phyloP scores from a whole-genome alignment of 2,888 invertebrate species.

The Cataglyphis altisquamis region DNA sequence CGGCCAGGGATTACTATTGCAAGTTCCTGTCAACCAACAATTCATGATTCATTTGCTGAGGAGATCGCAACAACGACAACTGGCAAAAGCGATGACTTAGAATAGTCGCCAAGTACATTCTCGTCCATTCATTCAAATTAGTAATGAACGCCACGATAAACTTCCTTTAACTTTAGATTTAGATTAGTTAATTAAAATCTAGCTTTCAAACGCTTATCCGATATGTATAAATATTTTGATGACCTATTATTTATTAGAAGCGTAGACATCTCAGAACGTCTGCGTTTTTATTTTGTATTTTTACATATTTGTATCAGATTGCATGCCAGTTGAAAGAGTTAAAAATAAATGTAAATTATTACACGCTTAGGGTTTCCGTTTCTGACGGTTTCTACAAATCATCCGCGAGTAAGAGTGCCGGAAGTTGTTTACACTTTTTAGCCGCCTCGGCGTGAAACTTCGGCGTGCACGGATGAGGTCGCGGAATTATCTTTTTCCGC shows the following conservation, averaged over 20 bases:
- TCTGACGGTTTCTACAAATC: not conserved
- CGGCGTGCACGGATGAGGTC: not conserved
- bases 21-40: constrained; percentile 56
- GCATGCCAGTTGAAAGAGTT: not conserved
- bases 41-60: constrained; percentile 31
- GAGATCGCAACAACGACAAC: constrained; percentile 4
- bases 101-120: not conserved
- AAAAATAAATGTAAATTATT: not conserved
- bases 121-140: constrained; percentile 1
- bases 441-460: constrained; percentile 10
- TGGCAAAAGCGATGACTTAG: not conserved
- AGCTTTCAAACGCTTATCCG: not conserved
- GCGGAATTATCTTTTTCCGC: not conserved
- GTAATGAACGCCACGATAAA: not conserved
- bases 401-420: not conserved
- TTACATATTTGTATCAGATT: not conserved
- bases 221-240: not conserved
- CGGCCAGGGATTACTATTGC: constrained; percentile 50
- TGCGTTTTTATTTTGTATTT: not conserved
- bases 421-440: constrained; percentile 21
- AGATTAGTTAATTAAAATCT: constrained; percentile 1
- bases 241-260: constrained; percentile 29
- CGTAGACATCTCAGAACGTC: not conserved
- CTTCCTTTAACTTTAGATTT: not conserved
- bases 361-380: not conserved